These are phyloP conservation scores for Acromyrmex echinatior DNA, from an alignment of 1,140 invertebrate species.

Conservation along the genomic window DNA sequence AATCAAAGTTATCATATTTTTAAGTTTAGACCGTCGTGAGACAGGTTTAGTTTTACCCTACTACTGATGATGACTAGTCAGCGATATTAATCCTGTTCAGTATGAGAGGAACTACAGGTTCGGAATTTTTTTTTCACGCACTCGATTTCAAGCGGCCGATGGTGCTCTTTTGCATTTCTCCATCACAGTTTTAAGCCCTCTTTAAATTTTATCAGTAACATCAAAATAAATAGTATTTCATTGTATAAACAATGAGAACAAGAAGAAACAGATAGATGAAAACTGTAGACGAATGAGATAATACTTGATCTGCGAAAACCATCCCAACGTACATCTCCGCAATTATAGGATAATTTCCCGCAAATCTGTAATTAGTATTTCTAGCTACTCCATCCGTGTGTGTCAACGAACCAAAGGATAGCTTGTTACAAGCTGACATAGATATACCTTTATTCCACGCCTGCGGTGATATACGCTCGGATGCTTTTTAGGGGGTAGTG, in stretches of 20 bases:
- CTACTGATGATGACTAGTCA: not conserved
- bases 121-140: too few species aligned
- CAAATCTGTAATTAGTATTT: constrained; percentile 52
- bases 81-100: too few species aligned
- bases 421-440: constrained; percentile 24
- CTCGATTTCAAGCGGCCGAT: too few species aligned
- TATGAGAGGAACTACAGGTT: too few species aligned
- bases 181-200: not conserved
- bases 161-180: not conserved
- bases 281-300: not conserved
- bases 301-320: constrained; percentile 32
- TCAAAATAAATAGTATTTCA: not conserved
- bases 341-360: constrained; percentile 33
- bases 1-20: not conserved
- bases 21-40: not conserved
- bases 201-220: not conserved
- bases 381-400: not conserved
- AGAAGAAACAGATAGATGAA: not conserved
- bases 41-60: too few species aligned
- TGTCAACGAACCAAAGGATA: not conserved
- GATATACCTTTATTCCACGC: constrained; percentile 33
- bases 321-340: not conserved
- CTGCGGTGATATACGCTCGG: constrained; percentile 18
- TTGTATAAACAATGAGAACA: not conserved
- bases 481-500: constrained; percentile 42